Evolutionary conservation across 2,113 vertebrate species (phyloP).

Genomic region (Harpagus bidentatus): DNA sequence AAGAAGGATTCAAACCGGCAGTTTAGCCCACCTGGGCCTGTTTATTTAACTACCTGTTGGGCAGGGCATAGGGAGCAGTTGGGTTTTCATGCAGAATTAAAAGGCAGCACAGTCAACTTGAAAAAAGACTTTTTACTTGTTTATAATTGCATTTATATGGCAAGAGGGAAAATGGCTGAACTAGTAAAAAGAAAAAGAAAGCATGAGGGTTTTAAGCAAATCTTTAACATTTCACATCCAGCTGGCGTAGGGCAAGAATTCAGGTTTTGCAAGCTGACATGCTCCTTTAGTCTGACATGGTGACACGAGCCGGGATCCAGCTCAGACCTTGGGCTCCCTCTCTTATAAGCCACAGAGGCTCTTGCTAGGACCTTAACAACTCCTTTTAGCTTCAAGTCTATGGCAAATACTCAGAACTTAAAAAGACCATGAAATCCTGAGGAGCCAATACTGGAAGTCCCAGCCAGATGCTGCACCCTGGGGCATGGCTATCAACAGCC

Average conservation of each 20-base stretch:
- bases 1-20: background rate
- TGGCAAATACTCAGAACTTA: background rate
- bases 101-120: background rate
- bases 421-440: background rate
- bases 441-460: background rate
- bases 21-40: background rate
- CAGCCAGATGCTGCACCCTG: background rate
- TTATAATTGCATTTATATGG: slow-evolving; percentile 38
- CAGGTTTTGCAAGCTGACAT: slow-evolving; percentile 18
- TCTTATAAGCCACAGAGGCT: background rate
- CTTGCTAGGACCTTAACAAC: background rate
- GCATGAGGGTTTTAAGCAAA: background rate
- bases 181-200: slow-evolving; percentile 39
- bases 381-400: background rate
- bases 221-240: slow-evolving; percentile 20
- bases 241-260: background rate
- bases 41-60: slow-evolving; percentile 8
- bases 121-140: slow-evolving; percentile 11
- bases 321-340: background rate
- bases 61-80: background rate
- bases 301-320: background rate
- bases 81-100: slow-evolving; percentile 6
- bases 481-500: background rate
- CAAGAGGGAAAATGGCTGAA: slow-evolving; percentile 30
- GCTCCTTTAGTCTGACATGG: background rate